Percentiles rank a stretch among this genome's conserved stretches.
These are phyloP conservation scores for Vollenhovia emeryi DNA, from an alignment of 1,140 invertebrate genomes.

Conservation along the genomic window DNA sequence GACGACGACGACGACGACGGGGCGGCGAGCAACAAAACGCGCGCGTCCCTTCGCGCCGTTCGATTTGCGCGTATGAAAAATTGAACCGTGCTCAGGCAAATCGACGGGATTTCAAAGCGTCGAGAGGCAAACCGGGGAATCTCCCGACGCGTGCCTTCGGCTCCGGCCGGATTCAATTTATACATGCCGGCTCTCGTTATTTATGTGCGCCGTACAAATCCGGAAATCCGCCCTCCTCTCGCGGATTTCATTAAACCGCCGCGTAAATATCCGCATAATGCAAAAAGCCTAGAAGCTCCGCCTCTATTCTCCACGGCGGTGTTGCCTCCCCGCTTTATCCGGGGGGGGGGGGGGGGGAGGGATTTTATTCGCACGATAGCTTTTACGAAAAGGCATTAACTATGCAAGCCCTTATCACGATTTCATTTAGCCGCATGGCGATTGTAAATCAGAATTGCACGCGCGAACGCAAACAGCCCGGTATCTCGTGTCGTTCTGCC, in stretches of 20 bases:
- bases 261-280: conserved; percentile 1
- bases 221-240: conserved; percentile 8
- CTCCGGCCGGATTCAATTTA: neutral
- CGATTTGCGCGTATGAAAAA: conserved; percentile 12
- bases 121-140: conserved; percentile 15
- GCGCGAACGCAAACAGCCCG: neutral
- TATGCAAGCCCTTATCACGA: conserved; percentile 22
- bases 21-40: neutral
- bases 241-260: neutral
- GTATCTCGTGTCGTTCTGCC: neutral
- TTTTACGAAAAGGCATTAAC: conserved; percentile 9
- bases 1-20: neutral
- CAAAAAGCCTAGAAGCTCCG: neutral
- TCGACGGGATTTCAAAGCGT: neutral
- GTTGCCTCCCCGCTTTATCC: neutral
- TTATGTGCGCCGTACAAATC: conserved; percentile 22
- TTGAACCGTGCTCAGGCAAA: neutral
- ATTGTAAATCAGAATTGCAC: neutral
- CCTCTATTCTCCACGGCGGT: conserved; percentile 5
- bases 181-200: neutral
- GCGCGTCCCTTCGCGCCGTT: neutral
- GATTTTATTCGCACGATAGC: conserved; percentile 16
- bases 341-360: too few species aligned
- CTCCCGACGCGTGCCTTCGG: neutral
- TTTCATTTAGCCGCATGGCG: neutral